Base-by-base conservation (phyloP, 2,797 vertebrate species). In the Cyclopterus lumpus region DNA sequence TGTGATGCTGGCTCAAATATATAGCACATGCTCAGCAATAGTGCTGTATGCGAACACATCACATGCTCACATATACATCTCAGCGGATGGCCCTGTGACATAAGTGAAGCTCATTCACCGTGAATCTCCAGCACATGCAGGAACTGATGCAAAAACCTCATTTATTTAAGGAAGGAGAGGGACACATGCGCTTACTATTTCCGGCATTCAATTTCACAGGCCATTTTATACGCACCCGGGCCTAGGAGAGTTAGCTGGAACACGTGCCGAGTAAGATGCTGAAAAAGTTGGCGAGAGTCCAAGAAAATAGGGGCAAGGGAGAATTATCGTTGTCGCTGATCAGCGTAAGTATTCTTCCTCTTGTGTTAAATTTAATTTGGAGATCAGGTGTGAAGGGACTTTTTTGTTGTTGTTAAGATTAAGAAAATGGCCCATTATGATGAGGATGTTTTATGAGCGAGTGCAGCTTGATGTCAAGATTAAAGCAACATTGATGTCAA, bases 141-240 rank as follows among this genome's bases (percentile, higher is more conserved):
- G 73, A 90, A 70, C 67, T 78, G 70, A 91, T 85, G 88, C 83
- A 88, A 82, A 87, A 63, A 74, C 81, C 67, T 92, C 79, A 88
- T 92, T 92, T 90, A 94, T 92, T 92, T 86, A 88, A 80, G 82
- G 81, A 91, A 90, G 81, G 83, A 83, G 86, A 89, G 80, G 74
- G 86, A 90, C 80, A 86, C 80, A 74, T 76, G 79, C 55, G 73
- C 89, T 93, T 90, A 89, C 88, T 91, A 93, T 93, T 92, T 93
- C 92, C 89, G 79, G 72, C 88, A 84, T 92, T 94, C n/a, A 71
- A 94, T 94, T 95, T 93, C 92, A 94, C 90, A 92, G 83, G 63
- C 86, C 91, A 94, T 93, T 93, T 94, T 83, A 59, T 53, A 79
- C 28, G 69, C 82, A 54, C 58, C 59, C 26, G 32, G 75, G 75